Evolutionary conservation across 2,888 invertebrate species (phyloP).

Genomic region (Alcis repandata): DNA sequence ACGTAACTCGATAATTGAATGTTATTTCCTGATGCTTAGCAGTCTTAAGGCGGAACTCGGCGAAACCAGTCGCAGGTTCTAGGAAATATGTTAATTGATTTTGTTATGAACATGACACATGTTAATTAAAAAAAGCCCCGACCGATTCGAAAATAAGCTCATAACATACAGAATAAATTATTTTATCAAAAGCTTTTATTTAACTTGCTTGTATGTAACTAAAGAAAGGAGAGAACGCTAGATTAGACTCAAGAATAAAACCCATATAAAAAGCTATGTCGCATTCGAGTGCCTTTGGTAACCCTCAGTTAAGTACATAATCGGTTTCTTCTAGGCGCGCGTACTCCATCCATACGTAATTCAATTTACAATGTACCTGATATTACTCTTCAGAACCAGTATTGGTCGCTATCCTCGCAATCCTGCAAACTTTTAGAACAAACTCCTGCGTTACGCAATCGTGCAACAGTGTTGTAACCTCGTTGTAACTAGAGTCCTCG

Average conservation of each 20-base stretch:
- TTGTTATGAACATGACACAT: no score
- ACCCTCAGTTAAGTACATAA: no score
- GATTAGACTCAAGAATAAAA: not conserved
- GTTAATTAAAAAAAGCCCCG: no score
- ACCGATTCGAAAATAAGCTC: no score
- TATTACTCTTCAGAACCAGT: not conserved
- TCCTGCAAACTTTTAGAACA: constrained; percentile 11
- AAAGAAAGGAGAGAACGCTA: no score
- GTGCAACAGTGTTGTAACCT: constrained; percentile 18
- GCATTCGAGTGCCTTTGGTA: no score
- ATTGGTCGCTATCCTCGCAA: not conserved
- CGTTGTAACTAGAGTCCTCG: constrained; percentile 17
- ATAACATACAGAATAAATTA: no score
- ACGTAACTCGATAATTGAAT: constrained; percentile 27
- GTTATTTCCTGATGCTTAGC: constrained; percentile 23
- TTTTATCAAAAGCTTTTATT: no score
- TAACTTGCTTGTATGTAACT: no score
- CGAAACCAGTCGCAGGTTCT: constrained; percentile 9
- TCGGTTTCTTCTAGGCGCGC: no score
- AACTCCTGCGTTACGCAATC: constrained; percentile 9
- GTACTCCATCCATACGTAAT: not conserved
- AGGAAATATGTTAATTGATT: constrained; percentile 8
- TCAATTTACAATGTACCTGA: not conserved
- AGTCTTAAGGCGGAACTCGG: constrained; percentile 1
- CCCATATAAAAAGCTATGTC: not conserved